Percentiles rank a stretch among this genome's conserved stretches.
Evolutionary conservation across 2,797 vertebrate species (phyloP).

Genomic region (Pterois miles): DNA sequence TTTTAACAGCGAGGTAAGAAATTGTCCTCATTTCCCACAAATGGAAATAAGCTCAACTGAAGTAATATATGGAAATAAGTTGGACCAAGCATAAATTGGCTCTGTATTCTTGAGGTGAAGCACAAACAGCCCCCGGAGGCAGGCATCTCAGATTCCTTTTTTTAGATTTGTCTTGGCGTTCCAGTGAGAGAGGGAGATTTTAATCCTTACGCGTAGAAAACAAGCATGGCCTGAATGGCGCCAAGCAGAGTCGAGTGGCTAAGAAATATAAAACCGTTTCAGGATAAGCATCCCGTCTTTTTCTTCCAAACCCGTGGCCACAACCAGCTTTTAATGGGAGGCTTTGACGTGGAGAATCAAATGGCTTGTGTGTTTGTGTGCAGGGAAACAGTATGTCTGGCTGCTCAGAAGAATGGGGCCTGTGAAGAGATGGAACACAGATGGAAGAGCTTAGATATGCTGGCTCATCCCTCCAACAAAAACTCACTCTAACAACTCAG

Average conservation of each 20-base stretch:
- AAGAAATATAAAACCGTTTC: conserved; percentile 59
- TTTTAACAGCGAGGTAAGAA: conserved; percentile 39
- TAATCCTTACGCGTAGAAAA: conserved; percentile 61
- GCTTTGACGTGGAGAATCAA: conserved; percentile 27
- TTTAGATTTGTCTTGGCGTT: conserved; percentile 55
- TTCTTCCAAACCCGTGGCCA: conserved; percentile 34
- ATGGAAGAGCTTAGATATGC: conserved; percentile 43
- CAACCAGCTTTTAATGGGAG: conserved; percentile 24
- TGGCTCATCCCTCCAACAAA: conserved; percentile 6
- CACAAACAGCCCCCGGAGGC: conserved; percentile 42
- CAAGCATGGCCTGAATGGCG: conserved; percentile 42
- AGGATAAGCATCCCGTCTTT: conserved; percentile 31
- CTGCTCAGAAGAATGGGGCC: conserved; percentile 27
- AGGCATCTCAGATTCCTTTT: conserved; percentile 46
- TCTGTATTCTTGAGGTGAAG: conserved; percentile 58
- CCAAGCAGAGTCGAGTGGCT: conserved; percentile 36
- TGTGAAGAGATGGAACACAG: conserved; percentile 37
- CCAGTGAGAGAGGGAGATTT: conserved; percentile 41
- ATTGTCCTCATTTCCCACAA: conserved; percentile 39
- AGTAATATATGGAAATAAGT: conserved; percentile 41
- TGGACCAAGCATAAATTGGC: conserved; percentile 32
- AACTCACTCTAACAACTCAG: background rate
- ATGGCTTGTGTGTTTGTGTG: background rate
- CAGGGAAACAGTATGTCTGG: conserved; percentile 25
- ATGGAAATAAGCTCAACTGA: conserved; percentile 36